Base-by-base conservation (phyloP, 2,888 invertebrate species). In the Pterostichus madidus region DNA sequence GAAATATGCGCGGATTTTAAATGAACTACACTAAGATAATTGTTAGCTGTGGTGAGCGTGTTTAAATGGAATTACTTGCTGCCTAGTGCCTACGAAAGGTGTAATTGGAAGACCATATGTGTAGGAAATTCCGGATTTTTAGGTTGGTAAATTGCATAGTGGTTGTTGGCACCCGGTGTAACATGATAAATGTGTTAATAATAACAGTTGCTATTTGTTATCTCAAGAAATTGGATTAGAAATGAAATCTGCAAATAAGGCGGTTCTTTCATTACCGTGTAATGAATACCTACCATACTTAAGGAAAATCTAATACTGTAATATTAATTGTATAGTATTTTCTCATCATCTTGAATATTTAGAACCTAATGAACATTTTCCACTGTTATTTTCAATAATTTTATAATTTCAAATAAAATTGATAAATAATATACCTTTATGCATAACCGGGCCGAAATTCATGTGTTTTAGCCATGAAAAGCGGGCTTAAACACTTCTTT, bases 131-230 rank as follows among this genome's bases (percentile, higher is more conserved):
- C 17, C 2, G 15, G 2, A 71, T 71, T 44, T 71, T 71, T 71
- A 68, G 68, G 68, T 39, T 71, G 39, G 68, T 13, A 71, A 71
- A 71, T 71, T 71, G 68, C 44, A 56, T 56, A 56, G 11, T 17
- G 17, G 44, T 39, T 71, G 68, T 71, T 71, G 44, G 68, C 68
- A 71, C 68, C 17, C 68, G 13, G 44, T 44, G 68, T 4, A 56
- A 56, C 68, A 71, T 71, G 68, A 71, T 71, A 71, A 71, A 71
- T 71, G 68, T 13, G 68, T 71, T 71, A 71, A 71, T 71, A 71
- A 71, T 71, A 71, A 71, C 68, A 44, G 39, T 15, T 39, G 68
- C 44, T 71, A 39, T 39, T 39, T 39, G 68, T 56, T 56, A 56
- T 56, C 56, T 2, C 11, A 8, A 24, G 44, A 39, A 71, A 71